Evolutionary conservation across 1,140 invertebrate species (phyloP), one percentile per base, ranked within the genome.

Genomic region (Oncopodura yosiiana): DNA sequence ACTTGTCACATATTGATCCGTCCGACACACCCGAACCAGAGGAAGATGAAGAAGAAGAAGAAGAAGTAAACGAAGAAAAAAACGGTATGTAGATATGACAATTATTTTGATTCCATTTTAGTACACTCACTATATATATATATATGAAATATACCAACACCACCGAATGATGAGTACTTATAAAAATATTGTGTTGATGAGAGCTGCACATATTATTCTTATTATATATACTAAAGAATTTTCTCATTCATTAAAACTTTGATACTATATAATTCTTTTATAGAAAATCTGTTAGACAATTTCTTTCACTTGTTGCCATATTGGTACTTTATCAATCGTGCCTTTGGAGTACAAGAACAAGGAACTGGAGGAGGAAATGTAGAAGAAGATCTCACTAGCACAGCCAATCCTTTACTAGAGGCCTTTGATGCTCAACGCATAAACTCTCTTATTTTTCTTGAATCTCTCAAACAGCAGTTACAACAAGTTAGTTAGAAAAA

Each of bases 261-360:
- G 12, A 34, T 9, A 16, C 11, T 6, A n/a, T 23, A 14, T 45
- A 21, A 11, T 34, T 53, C n/a, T 29, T 46, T 58, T 43, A n/a
- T 21, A 53, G 51, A 53, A 26, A 49, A 19, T 54, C 30, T 34
- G 30, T 56, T 56, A 39, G 60, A 62, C 16, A 62, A 59, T 41
- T 44, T 63, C 38, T 53, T 58, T 16, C 61, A 57, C 27, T 43
- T 63, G 14, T 32, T 63, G 38, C 61, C 61, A 18, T 63, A 63
- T 39, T 63, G 61, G 61, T 63, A 57, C 53, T 59, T 63, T 42
- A 37, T 63, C n/a, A 59, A 58, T 41, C 57, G 61, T 53, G 58
- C 54, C 51, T 60, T 57, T 45, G 58, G 55, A 16, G 26, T 39
- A 14, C 21, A 44, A 4, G 51, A 39, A 42, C 14, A 12, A 4